Base-by-base conservation (phyloP, 1,140 invertebrate species). In the Cydia amplana region DNA sequence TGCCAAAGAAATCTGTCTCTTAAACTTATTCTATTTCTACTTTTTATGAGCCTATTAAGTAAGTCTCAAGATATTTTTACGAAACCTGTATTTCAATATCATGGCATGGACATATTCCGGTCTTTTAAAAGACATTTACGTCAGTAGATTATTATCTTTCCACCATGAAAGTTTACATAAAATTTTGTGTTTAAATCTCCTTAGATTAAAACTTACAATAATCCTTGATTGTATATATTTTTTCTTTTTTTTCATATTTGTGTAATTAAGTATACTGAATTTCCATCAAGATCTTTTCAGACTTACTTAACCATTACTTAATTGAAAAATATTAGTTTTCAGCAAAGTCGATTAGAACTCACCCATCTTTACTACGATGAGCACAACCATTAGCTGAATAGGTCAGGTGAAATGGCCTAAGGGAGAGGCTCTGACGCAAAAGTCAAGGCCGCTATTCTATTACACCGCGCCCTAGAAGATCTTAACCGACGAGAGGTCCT, bases 381-480 rank as follows among this genome's bases (percentile, higher is more conserved):
- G 16, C 14, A 51, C n/a, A 60, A 60, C 9, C 55, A 60, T 32
- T 70, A 70, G 16, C 65, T 12, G n/a, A 70, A 36, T 70, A 78
- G 80, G 82, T 83, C 79, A 77, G 78, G 65, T 76, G 83, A 88
- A 87, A 85, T 82, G 80, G 84, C 76, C 51, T 77, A 83, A 84
- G 84, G 85, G 86, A 84, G 74, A 83, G 84, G 81, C 82, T 64
- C 60, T 87, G 84, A 86, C 85, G 87, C 79, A 85, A 76, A 78
- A 28, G 77, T 86, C 82, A 87, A 87, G 87, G 87, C 73, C 77
- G 78, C 55, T 80, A 76, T 81, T 77, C 80, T 75, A 79, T 83
- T 81, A 81, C 74, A 79, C 74, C 65, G n/a, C 77, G 60, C 77
- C 78, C 74, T 60, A 82, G 60, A 79, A 76, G 70, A 76, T 77